Evolutionary conservation across 2,113 vertebrate genomes (phyloP).

Genomic region (Balaeniceps rex): DNA sequence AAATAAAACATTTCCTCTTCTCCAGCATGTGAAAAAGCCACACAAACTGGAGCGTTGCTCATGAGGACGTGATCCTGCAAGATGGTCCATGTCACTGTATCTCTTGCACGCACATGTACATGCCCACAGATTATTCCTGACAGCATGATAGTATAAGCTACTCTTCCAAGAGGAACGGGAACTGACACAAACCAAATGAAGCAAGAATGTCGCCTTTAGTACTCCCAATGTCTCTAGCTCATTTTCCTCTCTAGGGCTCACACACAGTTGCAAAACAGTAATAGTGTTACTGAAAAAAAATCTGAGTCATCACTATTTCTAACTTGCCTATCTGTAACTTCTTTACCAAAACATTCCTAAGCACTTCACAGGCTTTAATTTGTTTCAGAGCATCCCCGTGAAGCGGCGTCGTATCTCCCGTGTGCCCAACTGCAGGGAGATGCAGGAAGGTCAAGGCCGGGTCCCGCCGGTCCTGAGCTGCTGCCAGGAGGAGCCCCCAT

Average conservation of each 20-base stretch:
- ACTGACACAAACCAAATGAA: background rate
- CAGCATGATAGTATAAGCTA: background rate
- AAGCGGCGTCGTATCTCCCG: fast-evolving
- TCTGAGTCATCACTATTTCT: background rate
- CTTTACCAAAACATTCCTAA: background rate
- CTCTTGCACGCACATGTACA: fast-evolving
- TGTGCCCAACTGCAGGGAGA: background rate
- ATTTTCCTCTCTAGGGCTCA: background rate
- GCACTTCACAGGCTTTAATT: background rate
- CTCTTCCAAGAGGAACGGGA: background rate
- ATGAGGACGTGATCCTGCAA: background rate
- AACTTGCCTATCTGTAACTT: background rate
- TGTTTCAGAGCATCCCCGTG: background rate
- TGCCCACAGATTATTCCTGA: background rate
- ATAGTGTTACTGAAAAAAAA: background rate
- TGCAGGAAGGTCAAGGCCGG: background rate
- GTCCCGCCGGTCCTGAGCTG: fast-evolving
- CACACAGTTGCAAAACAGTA: background rate
- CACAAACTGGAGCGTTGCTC: background rate
- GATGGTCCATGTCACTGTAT: background rate
- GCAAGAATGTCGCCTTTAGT: background rate
- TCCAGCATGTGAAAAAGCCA: background rate
- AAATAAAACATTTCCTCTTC: background rate
- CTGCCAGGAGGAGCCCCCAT: background rate
- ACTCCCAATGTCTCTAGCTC: background rate